Percentiles rank a stretch among this genome's conserved stretches.
phyloP scores from a whole-genome alignment of 2,113 vertebrate genomes.

The Guaruba guarouba region DNA sequence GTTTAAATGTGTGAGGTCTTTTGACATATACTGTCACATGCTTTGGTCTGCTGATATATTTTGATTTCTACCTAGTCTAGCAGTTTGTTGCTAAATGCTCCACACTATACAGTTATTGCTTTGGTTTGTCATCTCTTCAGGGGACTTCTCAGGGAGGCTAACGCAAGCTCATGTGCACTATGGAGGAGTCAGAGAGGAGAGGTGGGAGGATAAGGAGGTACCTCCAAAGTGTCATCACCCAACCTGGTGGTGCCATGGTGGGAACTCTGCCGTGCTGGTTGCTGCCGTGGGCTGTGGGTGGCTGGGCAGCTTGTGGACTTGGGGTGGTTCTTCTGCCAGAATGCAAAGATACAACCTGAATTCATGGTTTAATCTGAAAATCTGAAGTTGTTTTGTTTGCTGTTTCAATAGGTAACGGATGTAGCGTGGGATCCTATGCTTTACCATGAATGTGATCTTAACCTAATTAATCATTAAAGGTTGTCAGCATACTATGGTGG shows the following conservation, averaged over 20 bases:
- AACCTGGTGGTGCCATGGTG: background rate
- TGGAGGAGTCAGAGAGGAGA: accelerated
- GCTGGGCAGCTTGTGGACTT: background rate
- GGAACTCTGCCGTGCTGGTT: background rate
- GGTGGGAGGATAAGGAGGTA: background rate
- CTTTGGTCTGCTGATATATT: background rate
- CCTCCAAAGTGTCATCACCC: background rate
- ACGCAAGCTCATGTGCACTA: accelerated
- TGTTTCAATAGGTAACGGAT: conserved; percentile 28
- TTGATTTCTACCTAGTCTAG: background rate
- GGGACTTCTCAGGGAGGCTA: background rate
- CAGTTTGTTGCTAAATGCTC: background rate
- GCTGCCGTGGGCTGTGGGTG: background rate
- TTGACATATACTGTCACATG: background rate
- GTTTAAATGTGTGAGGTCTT: background rate
- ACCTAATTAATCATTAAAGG: conserved; percentile 76
- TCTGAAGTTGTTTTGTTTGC: conserved; percentile 38
- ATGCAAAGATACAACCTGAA: conserved; percentile 11
- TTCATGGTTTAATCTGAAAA: conserved; percentile 25
- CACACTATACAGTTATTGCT: accelerated
- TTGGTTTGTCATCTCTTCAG: background rate
- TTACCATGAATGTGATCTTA: conserved; percentile 67
- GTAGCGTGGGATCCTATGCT: conserved; percentile 45
- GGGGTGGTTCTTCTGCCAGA: background rate
- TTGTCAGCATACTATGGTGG: conserved; percentile 70